Conservation (phyloP, 2,888 invertebrate species). For the Mechanitis mazaeus region DNA sequence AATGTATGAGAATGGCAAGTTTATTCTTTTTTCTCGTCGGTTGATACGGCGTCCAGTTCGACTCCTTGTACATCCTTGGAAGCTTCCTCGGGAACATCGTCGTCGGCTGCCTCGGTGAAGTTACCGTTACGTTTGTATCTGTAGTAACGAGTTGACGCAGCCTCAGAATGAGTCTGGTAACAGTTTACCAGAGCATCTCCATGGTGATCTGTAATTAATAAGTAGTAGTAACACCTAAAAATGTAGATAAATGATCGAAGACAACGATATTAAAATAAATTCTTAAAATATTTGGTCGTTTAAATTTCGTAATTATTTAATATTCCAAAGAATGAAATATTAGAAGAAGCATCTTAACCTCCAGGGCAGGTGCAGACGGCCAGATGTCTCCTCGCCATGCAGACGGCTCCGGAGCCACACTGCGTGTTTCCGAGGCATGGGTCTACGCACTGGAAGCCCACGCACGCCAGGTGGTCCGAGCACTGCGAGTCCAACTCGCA, state of each 20-base stretch:
- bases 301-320: neutral
- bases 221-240: neutral
- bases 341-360: slow-evolving; percentile 53
- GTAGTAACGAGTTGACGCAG: slow-evolving; percentile 57
- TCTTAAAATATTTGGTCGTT: too few relatives aligned
- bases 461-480: slow-evolving; percentile 84
- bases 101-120: slow-evolving; percentile 30
- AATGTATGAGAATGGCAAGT: slow-evolving; percentile 16
- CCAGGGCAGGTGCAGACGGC: slow-evolving; percentile 89
- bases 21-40: slow-evolving; percentile 39
- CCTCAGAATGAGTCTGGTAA: slow-evolving; percentile 64
- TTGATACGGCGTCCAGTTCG: slow-evolving; percentile 22
- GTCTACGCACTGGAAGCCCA: slow-evolving; percentile 83
- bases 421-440: slow-evolving; percentile 83
- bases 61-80: slow-evolving; percentile 14
- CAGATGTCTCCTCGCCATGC: slow-evolving; percentile 84
- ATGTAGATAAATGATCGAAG: too few relatives aligned
- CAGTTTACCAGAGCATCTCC: slow-evolving; percentile 79
- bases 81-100: slow-evolving; percentile 9
- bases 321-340: neutral
- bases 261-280: too few relatives aligned
- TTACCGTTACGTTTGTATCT: slow-evolving; percentile 66
- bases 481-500: slow-evolving; percentile 87
- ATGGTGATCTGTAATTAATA: slow-evolving; percentile 68
- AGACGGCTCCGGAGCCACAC: slow-evolving; percentile 85